A percentile compares a stretch with the other conserved stretches of the same genome.
phyloP scores from a whole-genome alignment of 2,113 vertebrate genomes.

The Alaudala cheleensis region DNA sequence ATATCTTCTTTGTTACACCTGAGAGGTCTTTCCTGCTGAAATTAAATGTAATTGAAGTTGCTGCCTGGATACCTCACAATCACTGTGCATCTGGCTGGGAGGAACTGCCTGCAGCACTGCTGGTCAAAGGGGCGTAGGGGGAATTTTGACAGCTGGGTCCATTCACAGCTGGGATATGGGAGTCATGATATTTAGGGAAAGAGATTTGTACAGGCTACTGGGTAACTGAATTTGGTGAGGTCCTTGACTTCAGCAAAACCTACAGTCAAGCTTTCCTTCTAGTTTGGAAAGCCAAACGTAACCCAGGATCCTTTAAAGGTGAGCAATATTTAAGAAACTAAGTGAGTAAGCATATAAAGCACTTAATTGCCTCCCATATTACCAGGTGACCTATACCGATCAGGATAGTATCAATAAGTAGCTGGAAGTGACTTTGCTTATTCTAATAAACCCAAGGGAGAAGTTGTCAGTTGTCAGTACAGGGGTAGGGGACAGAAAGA shows the following conservation, averaged over 20 bases:
- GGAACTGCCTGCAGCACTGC: neutral
- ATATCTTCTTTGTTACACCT: conserved; percentile 32
- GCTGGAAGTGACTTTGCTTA: neutral
- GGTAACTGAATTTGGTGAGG: neutral
- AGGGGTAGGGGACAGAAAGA: neutral
- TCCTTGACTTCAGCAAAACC: neutral
- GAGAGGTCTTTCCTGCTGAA: conserved; percentile 24
- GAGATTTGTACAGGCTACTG: neutral
- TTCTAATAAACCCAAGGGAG: neutral
- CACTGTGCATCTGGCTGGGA: neutral
- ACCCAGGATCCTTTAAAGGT: neutral
- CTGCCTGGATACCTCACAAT: conserved; percentile 7
- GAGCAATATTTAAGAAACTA: neutral
- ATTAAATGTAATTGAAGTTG: conserved; percentile 31
- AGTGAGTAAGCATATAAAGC: neutral
- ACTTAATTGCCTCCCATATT: neutral
- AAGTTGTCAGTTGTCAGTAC: neutral
- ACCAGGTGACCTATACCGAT: neutral
- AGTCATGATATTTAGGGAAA: neutral
- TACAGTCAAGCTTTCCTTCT: neutral
- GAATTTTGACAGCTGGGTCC: neutral
- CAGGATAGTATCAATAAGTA: neutral
- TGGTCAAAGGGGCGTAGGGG: neutral
- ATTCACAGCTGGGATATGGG: neutral
- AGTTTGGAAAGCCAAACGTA: neutral